Evolutionary conservation across 2,888 invertebrate genomes (phyloP), one percentile per base, ranked within the genome.

Genomic region (Hyppa rectilinea): DNA sequence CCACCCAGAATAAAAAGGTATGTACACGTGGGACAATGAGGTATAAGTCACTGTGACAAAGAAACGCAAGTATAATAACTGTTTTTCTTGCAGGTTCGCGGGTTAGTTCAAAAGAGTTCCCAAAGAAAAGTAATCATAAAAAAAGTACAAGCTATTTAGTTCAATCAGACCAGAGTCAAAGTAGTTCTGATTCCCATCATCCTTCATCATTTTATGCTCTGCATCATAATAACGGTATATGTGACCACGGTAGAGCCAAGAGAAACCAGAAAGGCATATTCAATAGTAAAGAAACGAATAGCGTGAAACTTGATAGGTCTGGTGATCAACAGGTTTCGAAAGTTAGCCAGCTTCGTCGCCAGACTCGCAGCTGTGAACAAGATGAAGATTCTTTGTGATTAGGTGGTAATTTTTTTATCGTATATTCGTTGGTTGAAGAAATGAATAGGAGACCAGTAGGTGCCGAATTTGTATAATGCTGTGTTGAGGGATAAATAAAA

Each of bases 191-290:
- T n/a, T 58, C 43, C 4, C 6, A 29, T 7, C 12, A 4, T 29
- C 29, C 7, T 34, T 7, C 20, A 36, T 65, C 12, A 71, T 49
- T 80, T 45, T 29, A 86, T 68, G 50, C 65, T 87, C 59, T 87
- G 86, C 29, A 87, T 62, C n/a, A 91, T 72, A 71, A 93, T 92
- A 4, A 93, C 90, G 3, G 92, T 88, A 64, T 92, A 92, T 0
- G 92, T 92, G 12, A 89, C 90, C 10, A 91, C 88, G 5, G 86
- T 86, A 1, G 92, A 92, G 0, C 86, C 60, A 1, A 91, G 80
- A 7, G 93, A 92, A 0, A 89, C 87, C 0, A 92, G 68, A 0
- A 92, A 68, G 0, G 89, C 83, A 58, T 91, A 90, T 66, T 91
- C 86, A 7, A 93, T 71, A 0, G 83, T 87, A 63, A 89, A 89